These are phyloP conservation scores for Lithophane semibrunnea DNA, from an alignment of 2,888 invertebrate species.

Conservation along the genomic window DNA sequence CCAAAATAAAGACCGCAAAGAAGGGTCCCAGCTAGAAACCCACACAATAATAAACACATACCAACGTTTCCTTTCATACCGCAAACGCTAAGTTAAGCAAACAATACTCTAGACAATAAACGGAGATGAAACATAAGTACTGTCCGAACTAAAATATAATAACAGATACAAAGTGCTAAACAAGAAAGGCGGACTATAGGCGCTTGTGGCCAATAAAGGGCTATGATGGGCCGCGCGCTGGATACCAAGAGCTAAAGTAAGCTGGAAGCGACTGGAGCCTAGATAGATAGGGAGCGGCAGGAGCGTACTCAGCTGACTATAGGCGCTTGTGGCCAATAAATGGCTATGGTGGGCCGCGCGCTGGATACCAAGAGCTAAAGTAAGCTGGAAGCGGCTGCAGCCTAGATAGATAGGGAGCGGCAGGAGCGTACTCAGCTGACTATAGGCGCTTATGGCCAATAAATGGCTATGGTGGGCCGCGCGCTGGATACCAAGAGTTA, in stretches of 20 bases:
- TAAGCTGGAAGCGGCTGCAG: no score
- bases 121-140: constrained; percentile 55
- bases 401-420: no score
- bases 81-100: constrained; percentile 39
- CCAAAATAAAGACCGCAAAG: constrained; percentile 5
- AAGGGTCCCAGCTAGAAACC: not conserved
- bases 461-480: constrained; percentile 71
- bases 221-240: constrained; percentile 63
- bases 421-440: constrained; percentile 41
- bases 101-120: constrained; percentile 59
- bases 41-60: constrained; percentile 15
- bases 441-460: constrained; percentile 74
- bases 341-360: constrained; percentile 66
- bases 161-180: constrained; percentile 66
- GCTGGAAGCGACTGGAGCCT: no score
- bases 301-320: constrained; percentile 58
- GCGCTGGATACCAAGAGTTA: not conserved
- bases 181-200: constrained; percentile 69
- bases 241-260: no score
- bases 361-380: not conserved
- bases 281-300: no score
- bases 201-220: constrained; percentile 76
- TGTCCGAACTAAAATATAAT: constrained; percentile 70
- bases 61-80: constrained; percentile 21
- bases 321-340: constrained; percentile 75